These are phyloP conservation scores for Sceloporus tristichus DNA, from an alignment of 2,113 vertebrate genomes.

Conservation along the genomic window DNA sequence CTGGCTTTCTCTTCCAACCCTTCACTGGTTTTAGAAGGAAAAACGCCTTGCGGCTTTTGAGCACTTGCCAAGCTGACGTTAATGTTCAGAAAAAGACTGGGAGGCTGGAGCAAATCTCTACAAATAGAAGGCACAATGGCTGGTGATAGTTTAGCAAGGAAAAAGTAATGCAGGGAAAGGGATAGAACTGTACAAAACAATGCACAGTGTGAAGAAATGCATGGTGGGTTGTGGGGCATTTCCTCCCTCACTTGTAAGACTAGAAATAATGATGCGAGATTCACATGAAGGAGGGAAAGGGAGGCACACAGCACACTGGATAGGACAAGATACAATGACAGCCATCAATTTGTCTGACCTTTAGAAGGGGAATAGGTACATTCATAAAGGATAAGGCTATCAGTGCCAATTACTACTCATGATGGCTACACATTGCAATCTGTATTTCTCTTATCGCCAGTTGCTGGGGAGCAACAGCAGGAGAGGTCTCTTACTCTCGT, in stretches of 20 bases:
- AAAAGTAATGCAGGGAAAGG: too few species aligned
- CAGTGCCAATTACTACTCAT: background rate
- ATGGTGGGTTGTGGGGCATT: background rate
- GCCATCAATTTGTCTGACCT: too few species aligned
- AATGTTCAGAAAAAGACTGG: background rate
- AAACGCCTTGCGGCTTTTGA: background rate
- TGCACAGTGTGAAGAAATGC: background rate
- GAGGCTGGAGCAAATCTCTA: background rate
- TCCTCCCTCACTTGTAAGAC: background rate
- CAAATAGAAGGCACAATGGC: background rate
- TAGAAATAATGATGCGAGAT: too few species aligned
- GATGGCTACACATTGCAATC: background rate
- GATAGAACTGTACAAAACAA: background rate
- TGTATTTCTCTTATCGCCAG: background rate
- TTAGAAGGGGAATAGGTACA: too few species aligned
- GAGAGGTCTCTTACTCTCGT: too few species aligned
- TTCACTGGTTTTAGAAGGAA: background rate
- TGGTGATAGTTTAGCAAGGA: background rate
- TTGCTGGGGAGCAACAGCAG: background rate
- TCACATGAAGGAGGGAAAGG: too few species aligned
- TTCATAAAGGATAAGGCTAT: background rate
- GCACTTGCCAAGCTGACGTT: background rate
- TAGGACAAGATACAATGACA: too few species aligned
- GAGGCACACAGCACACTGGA: too few species aligned
- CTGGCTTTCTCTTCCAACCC: background rate